Evolutionary conservation across 2,888 invertebrate species (phyloP).

Genomic region (Resseliella maxima): DNA sequence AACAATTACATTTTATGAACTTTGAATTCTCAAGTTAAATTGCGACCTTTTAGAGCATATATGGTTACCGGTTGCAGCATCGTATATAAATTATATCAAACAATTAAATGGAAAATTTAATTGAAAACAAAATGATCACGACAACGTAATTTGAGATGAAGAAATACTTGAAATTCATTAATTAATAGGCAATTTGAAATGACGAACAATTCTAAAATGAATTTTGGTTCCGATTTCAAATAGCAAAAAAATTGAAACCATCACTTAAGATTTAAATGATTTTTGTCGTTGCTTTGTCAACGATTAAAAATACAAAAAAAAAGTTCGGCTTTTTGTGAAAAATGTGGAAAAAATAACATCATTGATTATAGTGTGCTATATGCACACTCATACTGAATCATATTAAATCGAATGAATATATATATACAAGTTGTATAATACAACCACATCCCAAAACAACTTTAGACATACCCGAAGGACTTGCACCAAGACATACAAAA

Average conservation of each 20-base stretch:
- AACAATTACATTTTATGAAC: neutral
- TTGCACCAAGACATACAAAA: neutral
- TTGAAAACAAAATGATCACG: no score
- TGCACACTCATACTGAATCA: neutral
- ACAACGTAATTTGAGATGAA: no score
- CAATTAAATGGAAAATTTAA: no score
- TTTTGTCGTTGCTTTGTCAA: no score
- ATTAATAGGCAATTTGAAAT: no score
- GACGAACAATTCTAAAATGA: no score
- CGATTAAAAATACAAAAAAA: no score
- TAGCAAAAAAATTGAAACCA: no score
- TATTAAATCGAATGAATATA: neutral
- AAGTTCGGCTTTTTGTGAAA: neutral
- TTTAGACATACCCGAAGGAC: slow-evolving; percentile 11
- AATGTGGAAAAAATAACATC: neutral
- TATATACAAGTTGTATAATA: neutral
- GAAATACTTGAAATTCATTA: no score
- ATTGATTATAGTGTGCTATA: neutral
- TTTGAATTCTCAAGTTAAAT: neutral
- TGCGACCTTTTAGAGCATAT: neutral
- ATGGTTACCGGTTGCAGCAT: neutral
- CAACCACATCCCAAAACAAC: neutral
- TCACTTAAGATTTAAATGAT: no score
- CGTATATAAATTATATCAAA: no score
- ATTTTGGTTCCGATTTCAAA: no score